Base-by-base conservation (phyloP, 92 coral and sea anemone genomes). In the Parazoanthus darwini region DNA sequence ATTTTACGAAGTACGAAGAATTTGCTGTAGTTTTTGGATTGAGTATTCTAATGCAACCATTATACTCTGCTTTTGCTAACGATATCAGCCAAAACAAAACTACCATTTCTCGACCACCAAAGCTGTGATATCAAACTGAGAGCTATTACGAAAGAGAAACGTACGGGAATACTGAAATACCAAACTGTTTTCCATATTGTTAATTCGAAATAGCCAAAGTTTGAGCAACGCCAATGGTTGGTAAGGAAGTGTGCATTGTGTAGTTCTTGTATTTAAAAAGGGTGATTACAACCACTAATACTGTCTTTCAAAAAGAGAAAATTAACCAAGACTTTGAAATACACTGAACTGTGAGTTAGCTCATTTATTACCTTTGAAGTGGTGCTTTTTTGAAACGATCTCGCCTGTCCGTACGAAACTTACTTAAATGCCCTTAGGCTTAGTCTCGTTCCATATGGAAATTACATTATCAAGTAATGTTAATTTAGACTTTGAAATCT, bases 171-270 rank as follows among this genome's bases (percentile, higher is more conserved):
- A 46, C n/a, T 51, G 81, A 22, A 51, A 42, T 78, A 42, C 51
- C 26, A 78, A 78, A 78, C 48, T 78, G 81, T 78, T 78, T 78
- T 43, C 33, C 81, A 78, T 29, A 78, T 78, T 78, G 25, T 25
- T 37, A 46, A 4, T 11, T 14, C 63, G 37, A 77, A 77, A 77
- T 26, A 39, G 37, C 25, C 43, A 42, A 77, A 0, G 26, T 16
- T 46, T 38, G n/a, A 9, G 56, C 44, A 39, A 77, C 6, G 56
- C 56, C 51, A 39, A 39, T 4, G 51, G 51, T 14, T 44, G 25
- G 4, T 46, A 3, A 6, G 38, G 43, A 33, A 73, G 35, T 73
- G 16, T 73, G 25, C 6, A 4, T 33, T 29, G 39, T 25, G 16
- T 1, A 29, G 9, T 73, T 9, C 42, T 36, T 13, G 18, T 54